Evolutionary conservation across 2,888 invertebrate species (phyloP).

Genomic region (Thymelicus sylvestris): DNA sequence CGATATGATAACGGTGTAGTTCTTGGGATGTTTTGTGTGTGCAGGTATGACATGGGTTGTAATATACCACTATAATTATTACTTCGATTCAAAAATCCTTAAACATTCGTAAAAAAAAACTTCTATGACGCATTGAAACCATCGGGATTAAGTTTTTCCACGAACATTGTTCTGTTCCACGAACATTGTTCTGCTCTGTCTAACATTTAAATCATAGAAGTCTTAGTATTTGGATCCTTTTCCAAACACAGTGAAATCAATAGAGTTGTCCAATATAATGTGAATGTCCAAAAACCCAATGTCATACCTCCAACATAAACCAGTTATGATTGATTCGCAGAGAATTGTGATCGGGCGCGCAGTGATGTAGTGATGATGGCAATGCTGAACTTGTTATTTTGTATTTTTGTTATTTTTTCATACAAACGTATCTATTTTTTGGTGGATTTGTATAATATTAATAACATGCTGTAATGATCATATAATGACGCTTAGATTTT

Average conservation of each 20-base stretch:
- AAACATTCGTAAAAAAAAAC: too few relatives aligned
- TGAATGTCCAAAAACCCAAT: neutral
- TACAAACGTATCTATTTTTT: constrained; percentile 30
- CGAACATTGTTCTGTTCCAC: too few relatives aligned
- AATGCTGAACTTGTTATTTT: constrained; percentile 25
- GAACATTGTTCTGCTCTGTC: too few relatives aligned
- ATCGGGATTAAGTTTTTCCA: too few relatives aligned
- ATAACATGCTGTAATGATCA: constrained; percentile 40
- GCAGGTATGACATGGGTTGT: constrained; percentile 20
- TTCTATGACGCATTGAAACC: too few relatives aligned
- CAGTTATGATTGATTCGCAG: neutral
- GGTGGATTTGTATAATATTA: constrained; percentile 49
- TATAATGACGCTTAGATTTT: constrained; percentile 44
- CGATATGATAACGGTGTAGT: constrained; percentile 19
- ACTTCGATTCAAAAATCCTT: too few relatives aligned
- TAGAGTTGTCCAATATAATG: neutral
- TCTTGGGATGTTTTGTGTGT: constrained; percentile 7
- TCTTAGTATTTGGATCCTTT: too few relatives aligned
- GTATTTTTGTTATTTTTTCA: constrained; percentile 29
- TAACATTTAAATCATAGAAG: too few relatives aligned
- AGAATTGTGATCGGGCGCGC: constrained; percentile 27
- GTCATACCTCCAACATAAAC: constrained; percentile 26
- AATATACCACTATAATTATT: too few relatives aligned
- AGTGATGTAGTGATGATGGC: constrained; percentile 40
- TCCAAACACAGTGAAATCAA: neutral